These are phyloP conservation scores for Echinops telfairi DNA, from an alignment of 2,113 vertebrate species.

Conservation along the genomic window DNA sequence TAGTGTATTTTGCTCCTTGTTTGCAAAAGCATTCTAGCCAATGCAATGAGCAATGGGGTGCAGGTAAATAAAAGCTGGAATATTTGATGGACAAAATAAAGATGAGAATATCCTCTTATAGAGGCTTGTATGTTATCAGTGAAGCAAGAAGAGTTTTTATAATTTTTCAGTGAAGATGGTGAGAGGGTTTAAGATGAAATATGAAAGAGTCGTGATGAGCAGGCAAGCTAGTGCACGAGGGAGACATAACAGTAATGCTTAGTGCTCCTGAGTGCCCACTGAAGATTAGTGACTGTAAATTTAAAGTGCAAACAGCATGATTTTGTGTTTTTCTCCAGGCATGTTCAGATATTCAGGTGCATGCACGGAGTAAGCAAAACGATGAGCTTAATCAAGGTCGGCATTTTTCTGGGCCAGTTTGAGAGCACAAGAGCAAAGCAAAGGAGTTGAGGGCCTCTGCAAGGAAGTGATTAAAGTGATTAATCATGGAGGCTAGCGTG, in stretches of 20 bases:
- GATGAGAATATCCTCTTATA: not conserved
- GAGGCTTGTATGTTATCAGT: not conserved
- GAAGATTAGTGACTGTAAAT: slow-evolving; percentile 44
- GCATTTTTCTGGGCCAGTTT: slow-evolving; percentile 49
- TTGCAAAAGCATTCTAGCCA: not conserved
- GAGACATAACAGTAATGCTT: not conserved
- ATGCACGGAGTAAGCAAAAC: slow-evolving; percentile 52
- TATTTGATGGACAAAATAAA: slow-evolving; percentile 1
- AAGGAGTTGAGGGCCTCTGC: slow-evolving; percentile 9
- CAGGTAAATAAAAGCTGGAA: not conserved
- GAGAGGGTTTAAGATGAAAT: not conserved
- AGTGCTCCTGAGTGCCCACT: not conserved
- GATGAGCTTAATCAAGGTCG: slow-evolving; percentile 50
- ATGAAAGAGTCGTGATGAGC: not conserved
- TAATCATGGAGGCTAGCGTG: slow-evolving; percentile 9
- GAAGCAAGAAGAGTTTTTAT: slow-evolving; percentile 21
- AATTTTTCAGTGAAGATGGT: slow-evolving; percentile 25
- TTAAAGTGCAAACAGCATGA: not conserved
- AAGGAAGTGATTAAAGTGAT: slow-evolving; percentile 62
- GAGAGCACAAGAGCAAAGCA: slow-evolving; percentile 48
- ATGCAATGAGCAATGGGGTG: not conserved
- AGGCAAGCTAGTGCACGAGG: not conserved
- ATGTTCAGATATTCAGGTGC: slow-evolving; percentile 28
- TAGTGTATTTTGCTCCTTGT: not conserved
- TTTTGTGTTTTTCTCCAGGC: not conserved